Percentiles rank a stretch among this genome's conserved stretches.
Conservation (phyloP, 2,113 vertebrate genomes). For the Carassius carassius region DNA sequence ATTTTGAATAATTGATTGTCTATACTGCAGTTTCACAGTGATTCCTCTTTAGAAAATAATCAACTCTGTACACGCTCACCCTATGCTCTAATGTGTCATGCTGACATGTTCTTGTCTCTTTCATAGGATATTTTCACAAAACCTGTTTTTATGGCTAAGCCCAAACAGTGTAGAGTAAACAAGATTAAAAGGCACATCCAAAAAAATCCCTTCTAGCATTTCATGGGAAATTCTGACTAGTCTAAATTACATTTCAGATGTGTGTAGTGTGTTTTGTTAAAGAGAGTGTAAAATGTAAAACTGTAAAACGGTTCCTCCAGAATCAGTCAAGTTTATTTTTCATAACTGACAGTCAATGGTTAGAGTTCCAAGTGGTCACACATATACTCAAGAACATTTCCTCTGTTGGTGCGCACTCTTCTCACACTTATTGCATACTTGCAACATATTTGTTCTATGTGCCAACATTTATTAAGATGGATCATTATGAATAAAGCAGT, state of each 20-base stretch:
- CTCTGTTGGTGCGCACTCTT: background rate
- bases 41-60: background rate
- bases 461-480: too few species aligned
- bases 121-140: too few species aligned
- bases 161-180: background rate
- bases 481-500: too few species aligned
- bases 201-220: background rate
- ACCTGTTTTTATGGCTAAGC: background rate
- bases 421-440: background rate
- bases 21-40: background rate
- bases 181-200: background rate
- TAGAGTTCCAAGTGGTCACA: background rate
- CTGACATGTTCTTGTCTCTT: background rate
- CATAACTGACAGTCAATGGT: background rate
- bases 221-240: background rate
- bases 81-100: background rate
- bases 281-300: background rate
- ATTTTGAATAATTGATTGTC: background rate
- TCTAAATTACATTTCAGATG: background rate
- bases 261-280: background rate
- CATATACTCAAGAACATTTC: constrained; percentile 30
- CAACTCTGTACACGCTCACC: background rate
- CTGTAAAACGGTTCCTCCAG: background rate
- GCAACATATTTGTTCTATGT: too few species aligned
- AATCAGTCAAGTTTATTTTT: background rate